Conservation (phyloP, 2,113 vertebrate genomes). For the Ariopsis seemanni region DNA sequence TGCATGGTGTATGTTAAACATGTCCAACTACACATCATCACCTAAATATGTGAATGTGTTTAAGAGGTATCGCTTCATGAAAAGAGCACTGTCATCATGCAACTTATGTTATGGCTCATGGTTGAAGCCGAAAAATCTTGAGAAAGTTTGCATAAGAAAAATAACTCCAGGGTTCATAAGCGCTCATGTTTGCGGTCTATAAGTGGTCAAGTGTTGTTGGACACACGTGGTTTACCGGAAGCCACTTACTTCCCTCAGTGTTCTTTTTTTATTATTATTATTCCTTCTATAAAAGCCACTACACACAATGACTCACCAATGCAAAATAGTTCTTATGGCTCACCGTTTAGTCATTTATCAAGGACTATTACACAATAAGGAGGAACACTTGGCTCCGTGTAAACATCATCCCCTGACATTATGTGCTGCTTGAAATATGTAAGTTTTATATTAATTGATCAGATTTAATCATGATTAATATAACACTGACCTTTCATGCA, state of each 20-base stretch:
- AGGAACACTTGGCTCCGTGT: conserved; percentile 22
- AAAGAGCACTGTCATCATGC: not conserved
- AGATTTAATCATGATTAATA: not conserved
- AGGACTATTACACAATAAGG: not conserved
- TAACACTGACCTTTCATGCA: not conserved
- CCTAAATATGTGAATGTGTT: not conserved
- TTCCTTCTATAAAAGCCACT: not conserved
- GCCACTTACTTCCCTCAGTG: not conserved
- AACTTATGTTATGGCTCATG: not conserved
- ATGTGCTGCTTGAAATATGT: not conserved
- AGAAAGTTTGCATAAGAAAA: conserved; percentile 21
- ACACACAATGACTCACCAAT: not conserved
- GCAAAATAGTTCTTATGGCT: not conserved
- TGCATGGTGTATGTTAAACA: not conserved
- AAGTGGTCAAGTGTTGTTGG: conserved; percentile 9
- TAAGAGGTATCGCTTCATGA: not conserved
- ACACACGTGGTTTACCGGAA: conserved; percentile 6
- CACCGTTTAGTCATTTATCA: not conserved
- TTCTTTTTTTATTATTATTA: not conserved
- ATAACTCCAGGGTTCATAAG: conserved; percentile 13
- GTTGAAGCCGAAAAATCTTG: not conserved
- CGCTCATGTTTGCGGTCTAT: conserved; percentile 12
- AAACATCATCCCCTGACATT: not conserved
- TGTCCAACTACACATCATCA: not conserved
- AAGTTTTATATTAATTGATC: not conserved